Evolutionary conservation across 2,113 vertebrate genomes (phyloP).

Genomic region (Pampusana beccarii): DNA sequence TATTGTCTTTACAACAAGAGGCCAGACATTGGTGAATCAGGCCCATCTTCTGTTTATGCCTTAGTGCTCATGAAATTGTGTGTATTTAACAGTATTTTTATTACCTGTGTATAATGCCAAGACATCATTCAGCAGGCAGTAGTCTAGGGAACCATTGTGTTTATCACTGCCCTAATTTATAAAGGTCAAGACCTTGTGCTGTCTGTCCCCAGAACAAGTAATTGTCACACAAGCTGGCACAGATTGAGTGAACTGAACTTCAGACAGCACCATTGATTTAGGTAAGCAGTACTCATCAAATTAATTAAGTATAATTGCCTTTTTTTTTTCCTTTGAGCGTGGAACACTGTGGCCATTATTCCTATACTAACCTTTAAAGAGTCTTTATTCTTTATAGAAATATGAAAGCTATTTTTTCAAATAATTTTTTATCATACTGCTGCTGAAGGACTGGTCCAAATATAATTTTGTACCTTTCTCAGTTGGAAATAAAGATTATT

Average conservation of each 20-base stretch:
- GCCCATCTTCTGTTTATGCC: not conserved
- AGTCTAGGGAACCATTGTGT: not conserved
- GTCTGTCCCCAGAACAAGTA: slow-evolving; percentile 2
- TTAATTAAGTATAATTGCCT: slow-evolving; percentile 21
- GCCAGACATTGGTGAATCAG: not conserved
- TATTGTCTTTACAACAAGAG: not conserved
- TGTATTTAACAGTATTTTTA: not conserved
- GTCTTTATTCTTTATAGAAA: not conserved
- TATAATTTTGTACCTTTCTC: not conserved
- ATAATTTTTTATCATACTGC: not conserved
- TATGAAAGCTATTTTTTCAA: not conserved
- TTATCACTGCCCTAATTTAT: not conserved
- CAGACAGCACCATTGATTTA: slow-evolving; percentile 1
- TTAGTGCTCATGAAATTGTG: not conserved
- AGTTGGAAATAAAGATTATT: not conserved
- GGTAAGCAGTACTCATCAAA: slow-evolving; percentile 10
- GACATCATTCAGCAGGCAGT: not conserved
- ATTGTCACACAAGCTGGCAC: slow-evolving; percentile 5
- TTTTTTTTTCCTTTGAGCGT: slow-evolving; percentile 15
- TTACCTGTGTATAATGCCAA: not conserved
- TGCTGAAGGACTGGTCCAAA: not conserved
- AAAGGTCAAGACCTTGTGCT: slow-evolving; percentile 14
- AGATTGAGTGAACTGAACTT: slow-evolving; percentile 42
- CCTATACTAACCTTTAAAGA: not conserved
- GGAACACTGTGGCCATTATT: not conserved